Evolutionary conservation across 2,888 invertebrate species (phyloP), one percentile per base, ranked within the genome.

Genomic region (Drosophila sordidapex): DNA sequence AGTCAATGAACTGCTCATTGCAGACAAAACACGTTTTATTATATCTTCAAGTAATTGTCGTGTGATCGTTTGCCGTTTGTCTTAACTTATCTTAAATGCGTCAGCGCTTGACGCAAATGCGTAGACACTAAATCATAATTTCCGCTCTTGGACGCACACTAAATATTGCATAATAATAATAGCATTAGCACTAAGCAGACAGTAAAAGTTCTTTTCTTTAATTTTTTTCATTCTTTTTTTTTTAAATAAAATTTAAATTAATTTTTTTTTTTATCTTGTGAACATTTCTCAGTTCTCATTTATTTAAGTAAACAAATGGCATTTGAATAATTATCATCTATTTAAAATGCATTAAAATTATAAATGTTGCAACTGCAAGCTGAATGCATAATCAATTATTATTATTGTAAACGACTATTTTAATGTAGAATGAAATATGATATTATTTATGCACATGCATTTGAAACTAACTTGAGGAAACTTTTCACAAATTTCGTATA

Each of bases 41-140:
- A 21, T 33, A 57, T 57, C 35, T 18, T 25, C 11, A 21, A 40
- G 18, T 11, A 49, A 38, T 25, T 56, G 38, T 40, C 35, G 21
- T 35, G 49, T 35, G 29, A 25, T 35, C 51, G 33, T 65, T 29
- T 1, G 4, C 7, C 31, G n/a, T 21, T 35, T 43, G 13, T 29
- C 25, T 76, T 43, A 67, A 64, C 64, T 81, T 67, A 80, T 76
- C 71, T 67, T 8, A 46, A 13, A 27, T 58, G 40, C 63, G 51
- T 63, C 62, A 56, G 36, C 51, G 35, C 27, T 18, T 2, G 29
- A 43, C 56, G 57, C 13, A 46, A 61, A 51, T 76, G 76, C 76
- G 76, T 52, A 62, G 52, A 21, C 13, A 25, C 18, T 62, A 59
- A 80, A 76, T 77, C 59, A 73, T 62, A 2, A 36, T 65, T 49